phyloP scores from a whole-genome alignment of 2,888 invertebrate species.

The Ochropleura plecta region DNA sequence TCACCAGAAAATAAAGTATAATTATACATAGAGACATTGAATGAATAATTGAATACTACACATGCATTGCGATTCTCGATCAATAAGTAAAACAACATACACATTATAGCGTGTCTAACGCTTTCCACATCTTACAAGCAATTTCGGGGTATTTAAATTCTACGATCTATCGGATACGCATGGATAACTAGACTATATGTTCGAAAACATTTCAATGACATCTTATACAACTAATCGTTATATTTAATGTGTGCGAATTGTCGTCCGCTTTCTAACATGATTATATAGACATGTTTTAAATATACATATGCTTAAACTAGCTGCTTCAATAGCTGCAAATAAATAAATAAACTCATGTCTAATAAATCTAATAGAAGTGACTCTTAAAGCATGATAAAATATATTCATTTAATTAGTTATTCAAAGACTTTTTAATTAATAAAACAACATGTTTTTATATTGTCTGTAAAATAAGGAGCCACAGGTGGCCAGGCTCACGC shows the following conservation, averaged over 20 bases:
- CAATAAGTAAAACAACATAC: conserved; percentile 20
- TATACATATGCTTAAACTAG: conserved; percentile 31
- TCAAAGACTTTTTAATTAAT: conserved; percentile 5
- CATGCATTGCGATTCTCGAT: conserved; percentile 36
- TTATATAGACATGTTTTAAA: conserved; percentile 34
- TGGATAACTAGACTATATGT: conserved; percentile 17
- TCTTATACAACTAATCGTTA: conserved; percentile 23
- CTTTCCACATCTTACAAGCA: conserved; percentile 28
- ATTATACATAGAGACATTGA: conserved; percentile 59
- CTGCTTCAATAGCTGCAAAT: conserved; percentile 34
- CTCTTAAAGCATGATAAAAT: conserved; percentile 26
- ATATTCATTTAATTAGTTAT: conserved; percentile 4
- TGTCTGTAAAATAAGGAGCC: conserved; percentile 25
- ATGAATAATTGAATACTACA: conserved; percentile 37
- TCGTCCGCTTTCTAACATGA: conserved; percentile 39
- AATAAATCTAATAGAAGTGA: conserved; percentile 30
- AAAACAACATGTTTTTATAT: conserved; percentile 12
- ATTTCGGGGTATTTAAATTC: conserved; percentile 22
- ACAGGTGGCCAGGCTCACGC: conserved; percentile 35
- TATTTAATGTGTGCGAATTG: conserved; percentile 45
- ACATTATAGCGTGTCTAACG: conserved; percentile 19
- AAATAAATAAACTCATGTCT: conserved; percentile 23
- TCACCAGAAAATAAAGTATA: conserved; percentile 56
- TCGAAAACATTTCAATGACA: conserved; percentile 39
- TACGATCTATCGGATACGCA: conserved; percentile 35